These are phyloP conservation scores for Rhabdomys dilectus DNA, from an alignment of 2,113 vertebrate genomes.

Conservation along the genomic window DNA sequence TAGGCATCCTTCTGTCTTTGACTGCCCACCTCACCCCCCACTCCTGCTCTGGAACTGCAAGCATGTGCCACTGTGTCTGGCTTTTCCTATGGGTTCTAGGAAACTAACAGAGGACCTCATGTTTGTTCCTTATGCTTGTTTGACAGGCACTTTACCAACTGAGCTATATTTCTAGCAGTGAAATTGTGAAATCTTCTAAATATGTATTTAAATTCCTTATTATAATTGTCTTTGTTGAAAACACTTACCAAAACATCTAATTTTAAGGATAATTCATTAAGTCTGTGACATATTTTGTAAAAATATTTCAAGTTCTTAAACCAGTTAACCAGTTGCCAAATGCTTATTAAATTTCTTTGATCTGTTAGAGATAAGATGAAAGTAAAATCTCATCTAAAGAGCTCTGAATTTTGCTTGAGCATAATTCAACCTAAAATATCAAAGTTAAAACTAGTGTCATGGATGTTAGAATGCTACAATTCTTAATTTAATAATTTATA, in stretches of 20 bases:
- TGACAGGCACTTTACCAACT: not conserved
- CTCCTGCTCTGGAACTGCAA: not conserved
- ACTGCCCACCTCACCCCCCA: too few relatives aligned
- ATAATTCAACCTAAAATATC: constrained; percentile 18
- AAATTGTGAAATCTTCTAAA: constrained; percentile 46
- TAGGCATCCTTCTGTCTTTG: not conserved
- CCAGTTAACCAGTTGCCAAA: not conserved
- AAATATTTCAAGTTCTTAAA: constrained; percentile 43
- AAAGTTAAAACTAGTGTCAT: constrained; percentile 10
- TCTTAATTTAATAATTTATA: constrained; percentile 47
- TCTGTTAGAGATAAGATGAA: not conserved
- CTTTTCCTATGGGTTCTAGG: not conserved
- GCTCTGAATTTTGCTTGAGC: constrained; percentile 11
- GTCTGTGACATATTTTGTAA: constrained; percentile 17
- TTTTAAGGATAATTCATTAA: constrained; percentile 21
- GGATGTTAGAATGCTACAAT: not conserved
- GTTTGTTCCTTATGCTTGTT: not conserved
- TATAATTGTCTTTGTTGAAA: constrained; percentile 60
- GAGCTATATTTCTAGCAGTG: not conserved
- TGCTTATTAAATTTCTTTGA: constrained; percentile 51
- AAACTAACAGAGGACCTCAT: not conserved
- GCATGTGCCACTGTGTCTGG: not conserved
- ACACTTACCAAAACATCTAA: constrained; percentile 7
- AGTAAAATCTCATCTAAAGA: constrained; percentile 21
- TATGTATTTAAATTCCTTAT: constrained; percentile 51